phyloP scores from a whole-genome alignment of 2,888 invertebrate species.

The Colletes collaris region DNA sequence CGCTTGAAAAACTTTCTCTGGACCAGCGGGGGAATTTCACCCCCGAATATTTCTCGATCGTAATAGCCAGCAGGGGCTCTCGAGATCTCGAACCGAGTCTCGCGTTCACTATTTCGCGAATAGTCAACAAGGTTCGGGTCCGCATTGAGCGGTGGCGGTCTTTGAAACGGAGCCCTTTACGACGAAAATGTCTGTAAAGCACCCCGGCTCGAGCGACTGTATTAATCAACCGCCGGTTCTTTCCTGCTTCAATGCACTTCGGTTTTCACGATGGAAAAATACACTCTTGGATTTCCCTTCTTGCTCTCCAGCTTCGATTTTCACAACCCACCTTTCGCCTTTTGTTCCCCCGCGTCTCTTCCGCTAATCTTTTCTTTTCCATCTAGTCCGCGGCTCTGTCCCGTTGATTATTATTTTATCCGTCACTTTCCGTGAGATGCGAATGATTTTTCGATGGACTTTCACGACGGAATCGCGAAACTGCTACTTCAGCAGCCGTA shows the following conservation, averaged over 20 bases:
- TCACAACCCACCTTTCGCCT: not conserved
- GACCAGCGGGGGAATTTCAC: conserved; percentile 12
- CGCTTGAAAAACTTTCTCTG: conserved; percentile 31
- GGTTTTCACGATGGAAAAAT: conserved; percentile 63
- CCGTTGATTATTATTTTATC: no score
- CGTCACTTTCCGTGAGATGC: no score
- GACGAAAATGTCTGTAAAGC: conserved; percentile 57
- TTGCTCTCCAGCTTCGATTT: conserved; percentile 35
- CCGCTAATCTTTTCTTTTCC: not conserved
- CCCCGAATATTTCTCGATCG: conserved; percentile 33
- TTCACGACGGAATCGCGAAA: no score
- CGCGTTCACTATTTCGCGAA: conserved; percentile 48
- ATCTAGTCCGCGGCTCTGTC: no score
- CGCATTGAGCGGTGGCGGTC: conserved; percentile 33
- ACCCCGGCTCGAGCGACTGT: conserved; percentile 44
- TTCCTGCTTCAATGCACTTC: conserved; percentile 59
- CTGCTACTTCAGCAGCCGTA: no score
- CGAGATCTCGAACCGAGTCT: conserved; percentile 38
- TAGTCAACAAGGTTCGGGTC: conserved; percentile 45
- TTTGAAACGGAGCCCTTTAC: conserved; percentile 61
- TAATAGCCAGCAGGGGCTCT: conserved; percentile 46
- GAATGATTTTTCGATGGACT: no score
- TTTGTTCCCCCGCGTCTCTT: not conserved
- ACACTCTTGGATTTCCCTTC: conserved; percentile 25
- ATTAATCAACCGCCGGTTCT: conserved; percentile 62